Evolutionary conservation across 2,113 vertebrate species (phyloP), one percentile per base, ranked within the genome.

Genomic region (Bungarus multicinctus): DNA sequence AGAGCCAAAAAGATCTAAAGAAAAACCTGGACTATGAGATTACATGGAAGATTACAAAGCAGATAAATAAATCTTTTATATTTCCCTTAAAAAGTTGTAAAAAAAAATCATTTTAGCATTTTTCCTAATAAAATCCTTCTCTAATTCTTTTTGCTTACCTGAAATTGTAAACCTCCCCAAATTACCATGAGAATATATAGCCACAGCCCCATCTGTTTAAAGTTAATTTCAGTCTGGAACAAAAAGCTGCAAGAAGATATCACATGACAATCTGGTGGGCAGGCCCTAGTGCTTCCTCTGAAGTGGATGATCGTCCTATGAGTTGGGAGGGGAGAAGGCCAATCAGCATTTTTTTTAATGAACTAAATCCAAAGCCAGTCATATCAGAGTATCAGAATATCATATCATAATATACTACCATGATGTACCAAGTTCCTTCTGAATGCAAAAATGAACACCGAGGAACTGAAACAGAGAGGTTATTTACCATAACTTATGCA

Each of bases 71-170:
- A 85, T 53, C 34, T 52, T 60, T 39, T 45, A 45, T 85, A 18
- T 52, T 81, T 60, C 47, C 53, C 16, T 85, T 30, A 39, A 43
- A 16, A 18, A 20, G 8, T n/a, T 91, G 43, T 50, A 22, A 25
- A 25, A 12, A 50, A 0, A 14, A 81, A 27, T n/a, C 5, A 0
- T 85, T 89, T 50, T 87, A 34, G 30, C 0, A 1, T 64, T 22
- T 23, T 27, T 10, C 52, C 0, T 1, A 9, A 85, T 5, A 39
- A 89, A 45, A 39, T 50, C n/a, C 50, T 87, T 60, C 64, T 93
- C 54, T 52, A 0, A n/a, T 43, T 14, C 47, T 81, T 47, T 58
- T 60, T 10, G n/a, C 96, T 91, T 27, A 97, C 97, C 97, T 97
- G 94, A 0, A 87, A 3, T 20, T 0, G 91, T 74, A 94, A 95